Percentiles rank a stretch among this genome's conserved stretches.
Evolutionary conservation across 2,888 invertebrate species (phyloP).

Genomic region (Amaurobius ferox): DNA sequence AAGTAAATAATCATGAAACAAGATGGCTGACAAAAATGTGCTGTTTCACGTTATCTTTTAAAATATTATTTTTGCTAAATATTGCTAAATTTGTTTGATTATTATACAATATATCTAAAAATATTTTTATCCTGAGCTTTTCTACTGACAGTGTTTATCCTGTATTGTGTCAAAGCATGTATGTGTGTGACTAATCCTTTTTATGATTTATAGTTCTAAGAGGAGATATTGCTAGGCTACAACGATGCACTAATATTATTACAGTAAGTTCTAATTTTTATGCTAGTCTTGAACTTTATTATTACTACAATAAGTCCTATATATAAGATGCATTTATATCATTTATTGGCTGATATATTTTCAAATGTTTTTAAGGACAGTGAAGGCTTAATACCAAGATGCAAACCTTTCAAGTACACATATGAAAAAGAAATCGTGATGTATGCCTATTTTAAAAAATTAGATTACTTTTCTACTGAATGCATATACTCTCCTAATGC

Average conservation of each 20-base stretch:
- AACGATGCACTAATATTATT: slow-evolving; percentile 92
- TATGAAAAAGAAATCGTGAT: slow-evolving; percentile 99
- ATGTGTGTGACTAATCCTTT: no score
- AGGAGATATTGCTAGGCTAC: slow-evolving; percentile 95
- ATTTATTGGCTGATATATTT: not conserved
- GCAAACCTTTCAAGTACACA: slow-evolving; percentile 96
- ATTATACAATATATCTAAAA: no score
- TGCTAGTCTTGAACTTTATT: not conserved
- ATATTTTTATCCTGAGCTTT: no score
- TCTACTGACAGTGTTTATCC: no score
- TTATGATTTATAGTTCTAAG: slow-evolving; percentile 82
- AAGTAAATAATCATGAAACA: no score
- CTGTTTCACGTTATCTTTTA: no score
- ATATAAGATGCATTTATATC: not conserved
- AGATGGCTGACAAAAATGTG: no score
- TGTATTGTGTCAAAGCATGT: no score
- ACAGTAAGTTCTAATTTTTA: slow-evolving; percentile 82
- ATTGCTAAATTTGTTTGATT: no score
- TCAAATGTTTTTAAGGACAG: slow-evolving; percentile 79
- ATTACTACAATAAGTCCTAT: not conserved
- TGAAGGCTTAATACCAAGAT: slow-evolving; percentile 90
- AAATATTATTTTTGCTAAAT: no score
- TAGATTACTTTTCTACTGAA: slow-evolving; percentile 99
- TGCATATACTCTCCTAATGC: slow-evolving; percentile 99
- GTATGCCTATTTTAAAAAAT: slow-evolving; percentile 96